Base-by-base conservation (phyloP, 2,888 invertebrate species). In the Eupeodes luniger region DNA sequence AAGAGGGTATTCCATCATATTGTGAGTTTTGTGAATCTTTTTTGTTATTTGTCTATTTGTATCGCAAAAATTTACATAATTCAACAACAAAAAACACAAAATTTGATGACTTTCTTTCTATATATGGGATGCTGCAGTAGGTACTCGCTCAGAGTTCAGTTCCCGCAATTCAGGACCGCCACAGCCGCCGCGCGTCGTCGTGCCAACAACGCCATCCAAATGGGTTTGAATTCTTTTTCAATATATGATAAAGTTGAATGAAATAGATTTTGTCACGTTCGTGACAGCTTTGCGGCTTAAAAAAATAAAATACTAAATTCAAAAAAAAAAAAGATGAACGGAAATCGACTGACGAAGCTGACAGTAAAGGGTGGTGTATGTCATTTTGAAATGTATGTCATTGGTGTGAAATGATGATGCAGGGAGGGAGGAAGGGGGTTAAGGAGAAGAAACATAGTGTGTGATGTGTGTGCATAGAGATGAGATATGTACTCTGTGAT, bases 191-290 rank as follows among this genome's bases (percentile, higher is more conserved):
- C 19, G 19, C 19, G 1, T 19, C 19, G 19, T 19, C 19, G 19
- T 19, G 19, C 27, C 27, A 27, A 27, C 27, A 27, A 27, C 27
- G 27, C 27, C 27, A 10, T 11, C 10, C 47, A 36, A 62, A 74
- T 81, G 74, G 78, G 74, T 82, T 55, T 81, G 66, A 49, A 61
- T 81, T 75, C 62, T 64, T 85, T 86, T 86, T 82, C 78, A 82
- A 86, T 82, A 85, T 81, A 70, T 67, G 70, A 86, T 75, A 75
- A 86, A 82, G 82, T 79, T 86, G 75, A 82, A 79, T 75, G 86
- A 27, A 82, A 86, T 75, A 79, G 86, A 82, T 86, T 86, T 86
- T 86, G 86, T 86, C 86, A 86, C 86, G 82, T 82, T 86, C 82
- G 75, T 82, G 79, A 82, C 82, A 86, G 82, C 74, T 86, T 86